phyloP scores from a whole-genome alignment of 2,797 vertebrate species.

The Falco peregrinus region DNA sequence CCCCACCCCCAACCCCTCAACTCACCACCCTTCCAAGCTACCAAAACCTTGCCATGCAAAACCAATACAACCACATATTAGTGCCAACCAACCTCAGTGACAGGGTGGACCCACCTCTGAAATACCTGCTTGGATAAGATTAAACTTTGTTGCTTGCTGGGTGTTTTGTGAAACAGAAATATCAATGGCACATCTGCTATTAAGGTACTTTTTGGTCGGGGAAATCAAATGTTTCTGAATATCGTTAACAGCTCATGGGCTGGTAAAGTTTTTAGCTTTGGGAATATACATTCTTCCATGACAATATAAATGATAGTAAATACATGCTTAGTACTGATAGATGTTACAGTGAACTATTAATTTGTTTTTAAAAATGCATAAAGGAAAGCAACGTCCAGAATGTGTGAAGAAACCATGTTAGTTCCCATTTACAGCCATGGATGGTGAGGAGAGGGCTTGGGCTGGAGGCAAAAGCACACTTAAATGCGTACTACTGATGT shows the following conservation, averaged over 20 bases:
- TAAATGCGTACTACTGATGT: background rate
- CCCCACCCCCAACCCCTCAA: too few species aligned
- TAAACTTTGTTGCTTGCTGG: background rate
- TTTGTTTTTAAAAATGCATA: background rate
- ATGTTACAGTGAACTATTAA: background rate
- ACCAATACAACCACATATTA: background rate
- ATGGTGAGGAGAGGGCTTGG: background rate
- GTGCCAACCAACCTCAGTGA: background rate
- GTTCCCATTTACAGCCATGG: background rate
- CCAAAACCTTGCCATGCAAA: background rate
- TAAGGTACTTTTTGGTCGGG: background rate
- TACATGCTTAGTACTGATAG: background rate
- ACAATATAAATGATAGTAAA: background rate
- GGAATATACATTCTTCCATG: background rate
- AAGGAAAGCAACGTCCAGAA: background rate
- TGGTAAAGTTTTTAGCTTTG: background rate
- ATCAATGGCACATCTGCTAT: background rate
- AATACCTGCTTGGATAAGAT: background rate
- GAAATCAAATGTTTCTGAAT: background rate
- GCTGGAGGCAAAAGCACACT: background rate
- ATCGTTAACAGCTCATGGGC: background rate
- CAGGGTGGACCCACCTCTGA: background rate
- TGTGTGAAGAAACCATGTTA: background rate
- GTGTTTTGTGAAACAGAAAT: background rate
- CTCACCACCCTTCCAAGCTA: too few species aligned